Conservation (phyloP, 2,888 invertebrate genomes). For the Coremacera marginata region DNA sequence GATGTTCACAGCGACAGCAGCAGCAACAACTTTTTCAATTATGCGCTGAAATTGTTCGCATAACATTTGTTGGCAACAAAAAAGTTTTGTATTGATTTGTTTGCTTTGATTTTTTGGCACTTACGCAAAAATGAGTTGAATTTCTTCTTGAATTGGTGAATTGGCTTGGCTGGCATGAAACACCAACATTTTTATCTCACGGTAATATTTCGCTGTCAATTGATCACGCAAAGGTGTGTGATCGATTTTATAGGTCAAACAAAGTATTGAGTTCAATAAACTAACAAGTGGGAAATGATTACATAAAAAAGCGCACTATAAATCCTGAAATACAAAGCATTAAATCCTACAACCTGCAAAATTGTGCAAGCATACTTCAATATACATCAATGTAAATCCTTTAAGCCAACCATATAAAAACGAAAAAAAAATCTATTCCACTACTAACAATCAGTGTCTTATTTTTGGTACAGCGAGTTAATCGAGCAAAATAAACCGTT, state of each 20-base stretch:
- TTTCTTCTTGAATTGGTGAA: neutral
- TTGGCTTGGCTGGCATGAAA: neutral
- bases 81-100: conserved; percentile 44
- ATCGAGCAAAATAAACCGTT: conserved; percentile 68
- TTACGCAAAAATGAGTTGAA: neutral
- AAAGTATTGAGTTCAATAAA: neutral
- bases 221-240: neutral
- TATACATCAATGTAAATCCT: conserved; percentile 15
- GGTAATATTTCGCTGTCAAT: conserved; percentile 28
- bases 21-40: conserved; percentile 40
- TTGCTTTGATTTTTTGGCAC: conserved; percentile 21
- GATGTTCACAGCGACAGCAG: conserved; percentile 13
- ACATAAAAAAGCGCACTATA: neutral
- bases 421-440: too few relatives aligned
- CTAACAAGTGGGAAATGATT: neutral
- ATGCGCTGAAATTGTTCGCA: conserved; percentile 40
- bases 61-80: conserved; percentile 29
- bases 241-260: neutral
- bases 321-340: too few relatives aligned
- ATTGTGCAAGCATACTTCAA: neutral
- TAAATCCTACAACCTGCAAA: neutral
- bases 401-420: conserved; percentile 23
- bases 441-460: too few relatives aligned
- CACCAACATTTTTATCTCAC: conserved; percentile 45
- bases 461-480: conserved; percentile 56